Conservation (phyloP, 1,140 invertebrate genomes). For the Mactra quadrangularis region DNA sequence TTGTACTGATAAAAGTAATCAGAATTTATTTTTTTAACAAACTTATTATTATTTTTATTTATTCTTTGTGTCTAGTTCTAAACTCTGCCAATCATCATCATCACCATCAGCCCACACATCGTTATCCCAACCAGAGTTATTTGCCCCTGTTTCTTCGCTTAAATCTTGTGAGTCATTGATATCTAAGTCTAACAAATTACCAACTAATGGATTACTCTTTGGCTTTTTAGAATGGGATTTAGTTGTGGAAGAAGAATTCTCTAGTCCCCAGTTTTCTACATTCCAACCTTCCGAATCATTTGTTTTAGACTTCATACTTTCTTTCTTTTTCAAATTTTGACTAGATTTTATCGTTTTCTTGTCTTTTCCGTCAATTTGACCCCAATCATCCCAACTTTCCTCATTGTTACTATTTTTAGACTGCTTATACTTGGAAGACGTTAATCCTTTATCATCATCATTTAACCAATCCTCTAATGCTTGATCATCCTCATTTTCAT, state of each 20-base stretch:
- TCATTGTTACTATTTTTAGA: conserved; percentile 64
- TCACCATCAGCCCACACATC: conserved; percentile 79
- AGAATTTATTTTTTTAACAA: too few relatives aligned
- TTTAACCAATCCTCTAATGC: conserved; percentile 78
- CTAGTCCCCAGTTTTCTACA: conserved; percentile 75
- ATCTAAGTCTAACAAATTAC: conserved; percentile 77
- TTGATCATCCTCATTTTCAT: conserved; percentile 64
- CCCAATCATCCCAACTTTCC: conserved; percentile 74
- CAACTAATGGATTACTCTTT: conserved; percentile 78
- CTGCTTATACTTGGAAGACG: conserved; percentile 52
- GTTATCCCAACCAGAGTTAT: conserved; percentile 78
- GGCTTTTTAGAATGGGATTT: conserved; percentile 68
- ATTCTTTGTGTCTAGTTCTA: conserved; percentile 71
- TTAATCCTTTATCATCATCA: conserved; percentile 66
- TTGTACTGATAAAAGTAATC: too few relatives aligned
- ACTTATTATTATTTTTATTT: too few relatives aligned
- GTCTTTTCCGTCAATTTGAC: conserved; percentile 47
- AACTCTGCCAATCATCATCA: conserved; percentile 78
- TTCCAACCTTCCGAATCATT: conserved; percentile 71
- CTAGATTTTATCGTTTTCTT: conserved; percentile 65
- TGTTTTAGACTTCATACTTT: conserved; percentile 63
- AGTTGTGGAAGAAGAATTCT: conserved; percentile 61
- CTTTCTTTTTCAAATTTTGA: conserved; percentile 67
- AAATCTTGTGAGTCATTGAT: conserved; percentile 59
- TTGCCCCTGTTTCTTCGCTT: conserved; percentile 12